Conservation (phyloP, 1,140 invertebrate genomes). For the Paracyclopina nana region DNA sequence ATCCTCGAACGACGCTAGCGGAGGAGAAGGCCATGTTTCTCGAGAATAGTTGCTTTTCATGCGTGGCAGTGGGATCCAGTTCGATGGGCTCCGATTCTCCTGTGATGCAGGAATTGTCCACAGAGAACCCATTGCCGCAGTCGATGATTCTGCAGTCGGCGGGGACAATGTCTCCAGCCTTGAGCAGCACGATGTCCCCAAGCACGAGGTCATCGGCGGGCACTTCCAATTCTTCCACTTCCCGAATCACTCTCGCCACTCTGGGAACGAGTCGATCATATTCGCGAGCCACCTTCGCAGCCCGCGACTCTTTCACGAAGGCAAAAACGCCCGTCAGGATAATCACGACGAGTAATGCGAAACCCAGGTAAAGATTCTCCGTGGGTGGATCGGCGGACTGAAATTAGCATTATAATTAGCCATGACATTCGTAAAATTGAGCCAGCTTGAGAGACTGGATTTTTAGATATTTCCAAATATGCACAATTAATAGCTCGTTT, state of each 20-base stretch:
- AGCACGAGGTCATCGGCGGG: slow-evolving; percentile 21
- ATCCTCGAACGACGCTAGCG: slow-evolving; percentile 27
- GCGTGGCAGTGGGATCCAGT: slow-evolving; percentile 24
- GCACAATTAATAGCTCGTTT: too few species aligned
- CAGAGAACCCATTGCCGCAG: slow-evolving; percentile 23
- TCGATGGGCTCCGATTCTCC: slow-evolving; percentile 27
- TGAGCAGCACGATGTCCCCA: slow-evolving; percentile 21
- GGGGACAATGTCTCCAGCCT: slow-evolving; percentile 17
- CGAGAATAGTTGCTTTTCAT: slow-evolving; percentile 28
- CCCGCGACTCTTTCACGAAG: slow-evolving; percentile 30
- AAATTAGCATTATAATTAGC: too few species aligned
- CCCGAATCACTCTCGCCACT: slow-evolving; percentile 19
- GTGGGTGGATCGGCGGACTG: slow-evolving; percentile 1
- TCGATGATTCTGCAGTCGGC: slow-evolving; percentile 23
- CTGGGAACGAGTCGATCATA: slow-evolving; percentile 26
- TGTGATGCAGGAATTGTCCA: slow-evolving; percentile 26
- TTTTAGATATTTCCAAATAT: too few species aligned
- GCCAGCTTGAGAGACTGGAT: too few species aligned
- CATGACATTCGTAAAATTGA: too few species aligned
- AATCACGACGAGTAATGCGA: slow-evolving; percentile 27
- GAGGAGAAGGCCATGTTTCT: slow-evolving; percentile 29
- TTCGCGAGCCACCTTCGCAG: slow-evolving; percentile 25
- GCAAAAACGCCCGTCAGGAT: slow-evolving; percentile 28
- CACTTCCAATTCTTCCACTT: slow-evolving; percentile 16
- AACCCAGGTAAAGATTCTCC: slow-evolving; percentile 26